These are phyloP conservation scores for Bombyx huttoni DNA, from an alignment of 2,888 invertebrate genomes.

Conservation along the genomic window DNA sequence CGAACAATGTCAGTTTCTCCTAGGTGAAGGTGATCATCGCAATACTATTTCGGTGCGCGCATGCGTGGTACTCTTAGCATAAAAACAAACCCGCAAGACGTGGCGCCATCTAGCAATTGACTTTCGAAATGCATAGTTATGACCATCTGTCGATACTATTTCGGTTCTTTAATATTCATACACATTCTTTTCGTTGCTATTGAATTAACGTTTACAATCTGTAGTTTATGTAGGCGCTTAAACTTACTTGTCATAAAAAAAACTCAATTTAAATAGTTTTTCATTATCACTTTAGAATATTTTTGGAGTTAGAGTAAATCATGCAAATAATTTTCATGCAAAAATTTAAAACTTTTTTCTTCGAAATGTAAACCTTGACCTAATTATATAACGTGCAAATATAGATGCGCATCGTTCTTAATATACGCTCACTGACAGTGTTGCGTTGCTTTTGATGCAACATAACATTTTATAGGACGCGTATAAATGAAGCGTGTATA, in stretches of 20 bases:
- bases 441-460: slow-evolving; percentile 33
- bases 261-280: background rate
- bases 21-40: slow-evolving; percentile 67
- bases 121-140: slow-evolving; percentile 32
- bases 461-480: slow-evolving; percentile 14
- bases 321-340: background rate
- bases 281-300: background rate
- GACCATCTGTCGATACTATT: slow-evolving; percentile 60
- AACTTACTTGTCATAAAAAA: background rate
- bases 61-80: slow-evolving; percentile 39
- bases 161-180: slow-evolving; percentile 16
- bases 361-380: slow-evolving; percentile 49
- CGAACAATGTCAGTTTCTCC: slow-evolving; percentile 29
- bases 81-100: slow-evolving; percentile 18
- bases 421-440: slow-evolving; percentile 43
- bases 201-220: background rate
- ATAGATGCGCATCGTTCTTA: slow-evolving; percentile 61
- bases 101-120: slow-evolving; percentile 58
- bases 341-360: slow-evolving; percentile 4
- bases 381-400: slow-evolving; percentile 50
- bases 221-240: background rate
- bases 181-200: background rate
- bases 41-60: slow-evolving; percentile 58
- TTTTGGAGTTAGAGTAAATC: no score
- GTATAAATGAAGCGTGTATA: background rate